Evolutionary conservation across 2,888 invertebrate species (phyloP).

Genomic region (Limnephilus lunatus): DNA sequence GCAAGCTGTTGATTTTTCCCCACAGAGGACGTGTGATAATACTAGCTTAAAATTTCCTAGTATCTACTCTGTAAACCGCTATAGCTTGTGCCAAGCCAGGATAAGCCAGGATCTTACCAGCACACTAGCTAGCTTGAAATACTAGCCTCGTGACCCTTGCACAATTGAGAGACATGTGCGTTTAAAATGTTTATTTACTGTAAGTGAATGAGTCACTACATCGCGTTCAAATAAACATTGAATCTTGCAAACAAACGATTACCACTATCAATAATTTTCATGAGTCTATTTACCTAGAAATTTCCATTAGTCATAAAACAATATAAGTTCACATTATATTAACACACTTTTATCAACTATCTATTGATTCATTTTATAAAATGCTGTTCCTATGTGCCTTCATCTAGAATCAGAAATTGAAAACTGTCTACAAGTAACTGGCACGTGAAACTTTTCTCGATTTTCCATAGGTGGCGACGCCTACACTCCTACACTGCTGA

Average conservation of each 20-base stretch:
- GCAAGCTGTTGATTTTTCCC: no score
- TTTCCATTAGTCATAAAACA: neutral
- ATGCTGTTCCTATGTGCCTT: neutral
- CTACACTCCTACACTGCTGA: slow-evolving; percentile 3
- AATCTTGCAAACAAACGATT: neutral
- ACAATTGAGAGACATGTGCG: neutral
- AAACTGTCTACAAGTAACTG: neutral
- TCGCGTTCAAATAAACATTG: neutral
- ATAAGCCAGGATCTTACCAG: no score
- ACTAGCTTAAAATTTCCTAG: no score
- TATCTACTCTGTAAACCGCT: no score
- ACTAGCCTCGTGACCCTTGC: no score
- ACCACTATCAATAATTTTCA: neutral
- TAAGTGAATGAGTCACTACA: neutral
- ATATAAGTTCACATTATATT: neutral
- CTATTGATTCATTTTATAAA: neutral
- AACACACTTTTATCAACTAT: neutral
- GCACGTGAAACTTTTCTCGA: neutral
- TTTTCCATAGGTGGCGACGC: slow-evolving; percentile 44
- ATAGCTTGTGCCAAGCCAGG: no score
- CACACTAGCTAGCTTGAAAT: no score
- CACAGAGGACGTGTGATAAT: no score
- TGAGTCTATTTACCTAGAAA: neutral
- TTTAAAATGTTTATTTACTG: neutral
- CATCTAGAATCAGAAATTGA: neutral